Percentiles rank a stretch among this genome's conserved stretches.
Conservation (phyloP, 1,140 invertebrate species). For the Drosophila ogumai region DNA sequence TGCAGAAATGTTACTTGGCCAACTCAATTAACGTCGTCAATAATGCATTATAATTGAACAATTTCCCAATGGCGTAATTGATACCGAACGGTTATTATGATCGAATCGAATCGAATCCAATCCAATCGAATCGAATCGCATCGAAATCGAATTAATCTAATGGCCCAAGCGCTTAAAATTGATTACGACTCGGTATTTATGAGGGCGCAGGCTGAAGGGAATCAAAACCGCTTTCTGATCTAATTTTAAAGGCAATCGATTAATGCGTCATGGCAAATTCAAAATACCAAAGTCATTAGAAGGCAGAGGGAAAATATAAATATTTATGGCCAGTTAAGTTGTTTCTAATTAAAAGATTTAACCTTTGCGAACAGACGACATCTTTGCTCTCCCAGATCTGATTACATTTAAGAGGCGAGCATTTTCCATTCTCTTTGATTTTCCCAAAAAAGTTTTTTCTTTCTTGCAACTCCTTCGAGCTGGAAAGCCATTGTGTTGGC, state of each 20-base stretch:
- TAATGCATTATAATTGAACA: conserved; percentile 42
- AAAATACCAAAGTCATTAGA: not conserved
- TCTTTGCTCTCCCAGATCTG: not conserved
- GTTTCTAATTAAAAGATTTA: not conserved
- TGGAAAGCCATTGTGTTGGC: not conserved
- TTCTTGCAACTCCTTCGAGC: not conserved
- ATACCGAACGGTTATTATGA: conserved; percentile 39
- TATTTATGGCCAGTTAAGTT: not conserved
- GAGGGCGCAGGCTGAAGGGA: not conserved
- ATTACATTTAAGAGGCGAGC: not conserved
- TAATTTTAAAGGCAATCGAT: conserved; percentile 9
- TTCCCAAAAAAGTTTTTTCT: too few relatives aligned
- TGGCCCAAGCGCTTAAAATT: conserved; percentile 23
- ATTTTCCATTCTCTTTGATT: not conserved
- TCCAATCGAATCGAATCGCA: conserved; percentile 24
- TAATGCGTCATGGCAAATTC: not conserved
- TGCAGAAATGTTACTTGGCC: conserved; percentile 12
- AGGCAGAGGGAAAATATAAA: not conserved
- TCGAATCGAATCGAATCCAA: conserved; percentile 22
- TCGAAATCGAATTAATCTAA: conserved; percentile 46
- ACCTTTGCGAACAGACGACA: not conserved
- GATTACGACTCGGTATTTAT: conserved; percentile 16
- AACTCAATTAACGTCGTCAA: conserved; percentile 45
- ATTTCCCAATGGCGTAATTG: conserved; percentile 38
- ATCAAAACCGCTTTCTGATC: not conserved